Evolutionary conservation across 1,140 invertebrate species (phyloP), one percentile per base, ranked within the genome.

Genomic region (Aphelinus certus): DNA sequence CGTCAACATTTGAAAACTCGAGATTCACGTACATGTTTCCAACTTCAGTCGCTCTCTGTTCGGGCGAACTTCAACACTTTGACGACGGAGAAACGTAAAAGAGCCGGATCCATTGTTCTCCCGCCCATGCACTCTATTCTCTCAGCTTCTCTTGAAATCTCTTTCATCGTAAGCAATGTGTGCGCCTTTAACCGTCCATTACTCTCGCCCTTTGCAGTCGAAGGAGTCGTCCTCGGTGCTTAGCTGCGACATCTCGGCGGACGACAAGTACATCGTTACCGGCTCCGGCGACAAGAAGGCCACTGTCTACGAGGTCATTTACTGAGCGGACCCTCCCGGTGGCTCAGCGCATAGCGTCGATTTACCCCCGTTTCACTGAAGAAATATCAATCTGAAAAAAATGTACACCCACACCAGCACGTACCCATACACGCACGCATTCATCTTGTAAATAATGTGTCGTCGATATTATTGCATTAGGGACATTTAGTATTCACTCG

Each of bases 251-350:
- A 98, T 99, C 87, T 99, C 98, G 72, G 92, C 95, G 43, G 98
- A 99, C 88, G 98, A 99, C 89, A 98, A 98, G 88, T 99, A 96
- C 89, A 98, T 99, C 83, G 97, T 99, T 71, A 99, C 98, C 61
- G 98, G 98, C 70, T 98, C 97, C 6, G 98, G 98, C 58, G 98
- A 99, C 88, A 99, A 99, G 89, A 99, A 99, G 88, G 98, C 98
- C 69, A 99, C 97, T 73, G 94, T 99, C 68, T 99, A 99, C 88
- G 97, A 99, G 92, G 97, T 99, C 78, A 96, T 98, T 82, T 99
- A 98, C 89, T 96, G 89, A 89, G 60, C 26, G 2, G 42, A 10
- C 64, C 26, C 6, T 42, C 26, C 5, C 26, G 5, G 58, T 61
- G 7, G 7, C 26, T 26, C 26, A 26, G 26, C 26, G 26, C 26